Conservation (phyloP, 2,888 invertebrate species). For the Patella depressa region DNA sequence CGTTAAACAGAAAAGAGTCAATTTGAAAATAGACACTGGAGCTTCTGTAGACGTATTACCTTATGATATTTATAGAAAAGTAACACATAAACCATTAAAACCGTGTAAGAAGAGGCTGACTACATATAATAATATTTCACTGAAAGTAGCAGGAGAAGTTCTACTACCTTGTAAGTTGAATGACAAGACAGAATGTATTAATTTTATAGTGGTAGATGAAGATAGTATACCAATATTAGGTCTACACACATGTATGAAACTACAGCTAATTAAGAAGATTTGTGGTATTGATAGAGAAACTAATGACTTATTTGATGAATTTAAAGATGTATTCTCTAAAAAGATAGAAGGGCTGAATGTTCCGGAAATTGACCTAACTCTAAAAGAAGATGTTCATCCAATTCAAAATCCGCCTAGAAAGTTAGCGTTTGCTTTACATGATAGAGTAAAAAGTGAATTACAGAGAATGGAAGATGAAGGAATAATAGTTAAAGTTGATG, state of each 20-base stretch:
- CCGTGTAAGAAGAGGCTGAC: background rate
- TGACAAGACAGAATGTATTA: background rate
- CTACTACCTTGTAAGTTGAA: background rate
- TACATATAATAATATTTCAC: background rate
- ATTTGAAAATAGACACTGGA: background rate
- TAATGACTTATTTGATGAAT: background rate
- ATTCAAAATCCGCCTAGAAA: conserved; percentile 1
- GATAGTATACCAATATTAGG: background rate
- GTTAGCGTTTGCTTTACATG: background rate
- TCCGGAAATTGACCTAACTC: background rate
- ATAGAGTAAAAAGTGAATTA: background rate
- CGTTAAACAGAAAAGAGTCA: background rate
- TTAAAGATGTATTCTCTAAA: conserved; percentile 10
- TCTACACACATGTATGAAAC: background rate
- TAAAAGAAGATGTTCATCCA: background rate
- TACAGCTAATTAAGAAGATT: background rate
- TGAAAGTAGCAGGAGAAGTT: background rate
- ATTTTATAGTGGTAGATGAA: conserved; percentile 3
- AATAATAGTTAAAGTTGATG: background rate
- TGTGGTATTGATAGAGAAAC: background rate
- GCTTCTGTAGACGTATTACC: background rate
- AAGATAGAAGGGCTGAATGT: background rate
- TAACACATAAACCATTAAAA: background rate
- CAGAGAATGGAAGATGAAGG: background rate
- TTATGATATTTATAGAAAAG: background rate